phyloP scores from a whole-genome alignment of 2,888 invertebrate species.

The Antheraea assamensis region DNA sequence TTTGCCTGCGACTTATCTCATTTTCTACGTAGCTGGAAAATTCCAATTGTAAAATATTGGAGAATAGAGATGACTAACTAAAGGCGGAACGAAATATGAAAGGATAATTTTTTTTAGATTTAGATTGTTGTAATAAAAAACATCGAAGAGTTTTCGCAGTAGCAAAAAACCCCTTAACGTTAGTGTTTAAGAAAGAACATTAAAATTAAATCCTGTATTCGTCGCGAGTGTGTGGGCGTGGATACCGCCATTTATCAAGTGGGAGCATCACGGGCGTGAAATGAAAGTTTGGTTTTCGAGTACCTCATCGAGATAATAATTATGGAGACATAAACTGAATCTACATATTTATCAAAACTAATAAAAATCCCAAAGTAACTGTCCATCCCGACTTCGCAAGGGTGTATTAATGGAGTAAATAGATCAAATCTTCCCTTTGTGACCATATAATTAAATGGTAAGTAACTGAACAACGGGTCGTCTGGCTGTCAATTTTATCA shows the following conservation, averaged over 20 bases:
- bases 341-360: background rate
- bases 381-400: too few relatives aligned
- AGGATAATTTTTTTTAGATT: background rate
- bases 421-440: too few relatives aligned
- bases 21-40: too few relatives aligned
- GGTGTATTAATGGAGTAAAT: too few relatives aligned
- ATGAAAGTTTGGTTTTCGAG: background rate
- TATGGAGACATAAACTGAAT: background rate
- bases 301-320: background rate
- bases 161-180: background rate
- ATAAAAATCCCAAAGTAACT: background rate
- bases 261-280: slow-evolving; percentile 14
- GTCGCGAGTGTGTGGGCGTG: background rate
- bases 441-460: too few relatives aligned
- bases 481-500: too few relatives aligned
- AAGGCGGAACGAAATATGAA: background rate
- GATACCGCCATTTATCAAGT: slow-evolving; percentile 22
- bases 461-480: too few relatives aligned
- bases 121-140: background rate
- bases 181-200: background rate
- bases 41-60: background rate
- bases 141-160: background rate
- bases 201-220: slow-evolving; percentile 28
- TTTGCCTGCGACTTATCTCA: too few relatives aligned
- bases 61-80: background rate